Evolutionary conservation across 2,888 invertebrate genomes (phyloP), one percentile per base, ranked within the genome.

Genomic region (Heterodera filipjevi): DNA sequence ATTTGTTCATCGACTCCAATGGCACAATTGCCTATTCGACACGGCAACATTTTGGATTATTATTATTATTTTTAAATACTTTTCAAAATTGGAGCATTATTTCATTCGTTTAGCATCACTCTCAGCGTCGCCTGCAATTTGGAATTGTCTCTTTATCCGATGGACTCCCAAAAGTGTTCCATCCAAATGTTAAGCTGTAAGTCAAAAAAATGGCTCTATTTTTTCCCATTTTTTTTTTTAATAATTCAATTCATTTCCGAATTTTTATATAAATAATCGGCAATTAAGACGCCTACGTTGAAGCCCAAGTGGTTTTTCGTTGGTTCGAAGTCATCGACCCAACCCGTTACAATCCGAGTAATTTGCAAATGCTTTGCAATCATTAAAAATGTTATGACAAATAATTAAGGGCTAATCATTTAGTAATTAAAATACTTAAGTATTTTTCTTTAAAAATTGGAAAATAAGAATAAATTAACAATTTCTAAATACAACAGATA

Each of bases 261-360:
- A 35, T 33, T 33, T 79, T 59, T 59, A 16, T 30, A 2, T 71
- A 22, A 46, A 12, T 33, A 3, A 10, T 32, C n/a, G 3, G 16
- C 32, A n/a, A n/a, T 68, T 81, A 76, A 87, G 87, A 88, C 66
- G 88, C 88, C 0, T 86, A 88, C 76, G 85, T 87, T 76, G 87
- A 86, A 16, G 83, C 82, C 19, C 84, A 88, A 81, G 85, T 88
- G 44, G 85, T 86, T 59, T 84, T 88, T 12, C 83, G 84, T 6
- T 88, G 88, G 88, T 88, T 88, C 81, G 77, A 80, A 46, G 27
- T 35, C 32, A 30, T 32, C 32, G 81, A 84, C 59, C 84, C 88
- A 27, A 85, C 88, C 33, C 79, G 87, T 68, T 85, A 84, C 77
- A 88, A 88, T 70, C 83, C 84, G 33, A 27, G 59, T 59, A 59